Evolutionary conservation across 2,797 vertebrate genomes (phyloP).

Genomic region (Lindbergichthys nudifrons): DNA sequence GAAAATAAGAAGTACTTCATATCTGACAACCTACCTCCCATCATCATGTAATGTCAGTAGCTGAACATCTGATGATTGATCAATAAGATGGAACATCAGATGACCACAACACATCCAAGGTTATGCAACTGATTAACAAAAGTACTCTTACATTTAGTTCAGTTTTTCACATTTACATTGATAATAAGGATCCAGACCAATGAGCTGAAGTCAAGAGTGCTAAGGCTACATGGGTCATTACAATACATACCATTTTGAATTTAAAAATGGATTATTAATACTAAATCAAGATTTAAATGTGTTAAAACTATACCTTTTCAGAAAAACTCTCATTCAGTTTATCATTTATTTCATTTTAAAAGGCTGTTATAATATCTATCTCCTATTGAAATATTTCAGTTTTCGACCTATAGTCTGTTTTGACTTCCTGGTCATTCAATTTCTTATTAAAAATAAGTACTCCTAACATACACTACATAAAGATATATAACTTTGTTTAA

Average conservation of each 20-base stretch:
- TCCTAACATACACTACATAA: too few species aligned
- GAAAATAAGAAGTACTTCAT: slow-evolving; percentile 12
- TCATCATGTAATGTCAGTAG: slow-evolving; percentile 8
- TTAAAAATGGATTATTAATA: not conserved
- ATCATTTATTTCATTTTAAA: too few species aligned
- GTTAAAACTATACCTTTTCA: too few species aligned
- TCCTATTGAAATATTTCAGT: too few species aligned
- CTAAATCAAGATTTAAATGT: too few species aligned
- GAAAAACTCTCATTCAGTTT: too few species aligned
- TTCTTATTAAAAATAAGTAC: too few species aligned
- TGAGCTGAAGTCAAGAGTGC: not conserved
- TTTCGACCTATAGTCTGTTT: too few species aligned
- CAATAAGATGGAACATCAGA: slow-evolving; percentile 3
- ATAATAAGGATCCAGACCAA: not conserved
- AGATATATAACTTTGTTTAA: not conserved
- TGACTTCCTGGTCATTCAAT: too few species aligned
- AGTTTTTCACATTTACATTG: too few species aligned
- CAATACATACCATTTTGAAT: not conserved
- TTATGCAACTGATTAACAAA: slow-evolving; percentile 9
- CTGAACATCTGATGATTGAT: slow-evolving; percentile 10
- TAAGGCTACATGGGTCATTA: not conserved
- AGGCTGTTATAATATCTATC: too few species aligned
- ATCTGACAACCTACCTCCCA: slow-evolving; percentile 11
- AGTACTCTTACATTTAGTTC: not conserved
- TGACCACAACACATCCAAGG: not conserved